Percentiles rank a stretch among this genome's conserved stretches.
Conservation (phyloP, 2,888 invertebrate genomes). For the Pterostichus madidus region DNA sequence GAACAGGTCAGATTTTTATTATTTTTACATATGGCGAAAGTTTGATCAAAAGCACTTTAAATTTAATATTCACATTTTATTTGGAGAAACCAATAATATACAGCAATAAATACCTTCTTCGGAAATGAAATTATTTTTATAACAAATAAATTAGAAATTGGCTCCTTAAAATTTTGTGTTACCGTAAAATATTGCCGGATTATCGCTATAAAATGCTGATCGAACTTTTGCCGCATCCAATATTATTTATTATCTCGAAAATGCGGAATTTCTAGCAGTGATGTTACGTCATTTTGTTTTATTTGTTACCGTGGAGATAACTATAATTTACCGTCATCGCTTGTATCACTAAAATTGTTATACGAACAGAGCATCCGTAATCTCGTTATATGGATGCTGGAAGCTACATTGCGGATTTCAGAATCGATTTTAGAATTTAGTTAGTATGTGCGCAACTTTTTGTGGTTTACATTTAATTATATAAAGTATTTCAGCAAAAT, state of each 20-base stretch:
- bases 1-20: conserved; percentile 87
- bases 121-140: no score
- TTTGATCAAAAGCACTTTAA: neutral
- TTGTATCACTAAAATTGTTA: conserved; percentile 36
- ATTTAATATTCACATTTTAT: no score
- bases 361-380: conserved; percentile 6
- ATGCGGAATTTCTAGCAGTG: neutral
- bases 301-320: neutral
- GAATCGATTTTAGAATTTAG: conserved; percentile 48
- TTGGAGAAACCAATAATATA: no score
- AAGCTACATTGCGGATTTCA: conserved; percentile 4
- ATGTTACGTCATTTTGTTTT: neutral
- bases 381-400: conserved; percentile 23
- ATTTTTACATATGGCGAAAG: neutral
- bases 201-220: neutral
- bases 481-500: neutral
- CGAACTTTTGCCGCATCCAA: neutral
- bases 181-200: no score
- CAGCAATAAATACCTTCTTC: no score
- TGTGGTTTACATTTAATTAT: conserved; percentile 28
- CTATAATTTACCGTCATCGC: conserved; percentile 27
- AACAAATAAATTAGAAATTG: no score
- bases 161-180: no score
- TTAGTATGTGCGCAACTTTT: conserved; percentile 19
- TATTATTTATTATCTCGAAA: neutral